Base-by-base conservation (phyloP, 2,113 vertebrate genomes). In the Hylia prasina region DNA sequence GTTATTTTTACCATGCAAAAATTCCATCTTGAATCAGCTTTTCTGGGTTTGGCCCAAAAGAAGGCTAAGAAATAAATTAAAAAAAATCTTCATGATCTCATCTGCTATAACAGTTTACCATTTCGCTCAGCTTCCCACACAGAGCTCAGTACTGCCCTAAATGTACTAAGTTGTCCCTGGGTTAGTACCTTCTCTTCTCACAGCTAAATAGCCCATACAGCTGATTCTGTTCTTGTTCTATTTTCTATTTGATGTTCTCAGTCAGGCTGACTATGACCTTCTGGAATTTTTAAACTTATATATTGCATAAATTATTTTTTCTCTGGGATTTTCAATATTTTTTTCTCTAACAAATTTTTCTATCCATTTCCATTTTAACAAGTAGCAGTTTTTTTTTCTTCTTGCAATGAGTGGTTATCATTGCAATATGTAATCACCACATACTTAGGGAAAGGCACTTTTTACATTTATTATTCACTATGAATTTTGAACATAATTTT, bases 401-500 rank as follows among this genome's bases (percentile, higher is more conserved):
- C 21, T 77, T 80, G 11, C 18, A 68, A 15, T n/a, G 33, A 77
- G 47, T 83, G 37, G 6, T 53, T 91, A 73, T 64, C 31, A 82
- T 33, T 83, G 68, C 33, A 51, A n/a, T 28, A 73, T 16, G 12
- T 35, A 82, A 66, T 87, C 77, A 91, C 14, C 23, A 65, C 18
- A 48, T 56, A 79, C 7, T 13, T 28, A 73, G 9, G 35, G 12
- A 93, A 86, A 70, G 17, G 54, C 7, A 50, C 2, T 35, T 89
- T 90, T 42, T 30, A 44, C 35, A 64, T 97, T 93, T 54, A 81
- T 85, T 86, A 78, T 78, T 95, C 82, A 40, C 47, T 50, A 11
- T 93, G 71, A 96, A 94, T 87, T 96, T 77, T 35, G 13, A 96
- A 93, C 15, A 91, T 24, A 15, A 84, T 92, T 94, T 97, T 82